phyloP scores from a whole-genome alignment of 2,797 vertebrate species.

The Hapalemur alaotrensis region DNA sequence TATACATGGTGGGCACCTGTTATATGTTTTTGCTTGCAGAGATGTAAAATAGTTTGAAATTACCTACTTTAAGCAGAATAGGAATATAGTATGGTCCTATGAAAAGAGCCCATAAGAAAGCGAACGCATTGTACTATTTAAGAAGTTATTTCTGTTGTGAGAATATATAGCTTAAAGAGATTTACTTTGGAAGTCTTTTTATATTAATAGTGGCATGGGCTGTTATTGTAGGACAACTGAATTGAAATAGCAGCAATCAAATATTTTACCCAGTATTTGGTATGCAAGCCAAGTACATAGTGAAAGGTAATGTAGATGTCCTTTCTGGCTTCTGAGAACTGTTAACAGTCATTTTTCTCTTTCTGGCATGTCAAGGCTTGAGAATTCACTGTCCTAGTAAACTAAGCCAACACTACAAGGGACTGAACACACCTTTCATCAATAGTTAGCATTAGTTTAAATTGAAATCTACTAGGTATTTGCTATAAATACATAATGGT shows the following conservation, averaged over 20 bases:
- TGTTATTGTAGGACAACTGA: conserved; percentile 3
- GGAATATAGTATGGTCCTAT: neutral
- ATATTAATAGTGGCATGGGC: neutral
- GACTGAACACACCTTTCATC: conserved; percentile 34
- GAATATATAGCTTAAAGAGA: neutral
- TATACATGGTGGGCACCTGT: neutral
- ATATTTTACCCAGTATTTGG: conserved; percentile 28
- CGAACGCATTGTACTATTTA: neutral
- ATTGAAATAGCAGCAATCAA: neutral
- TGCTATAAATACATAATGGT: neutral
- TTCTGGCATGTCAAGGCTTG: neutral
- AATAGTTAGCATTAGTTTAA: conserved; percentile 7
- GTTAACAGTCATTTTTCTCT: conserved; percentile 52
- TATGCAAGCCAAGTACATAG: conserved; percentile 10
- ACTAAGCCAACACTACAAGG: neutral
- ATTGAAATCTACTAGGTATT: neutral
- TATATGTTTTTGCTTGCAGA: neutral
- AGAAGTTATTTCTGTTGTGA: neutral
- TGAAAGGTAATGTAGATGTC: conserved; percentile 25
- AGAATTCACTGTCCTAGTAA: conserved; percentile 25
- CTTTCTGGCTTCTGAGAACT: conserved; percentile 51
- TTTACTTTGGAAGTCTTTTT: neutral
- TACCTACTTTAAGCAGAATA: neutral
- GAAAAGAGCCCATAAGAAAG: neutral
- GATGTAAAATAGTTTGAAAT: neutral